Base-by-base conservation (phyloP, 2,797 vertebrate genomes). In the Tamandua tetradactyla region DNA sequence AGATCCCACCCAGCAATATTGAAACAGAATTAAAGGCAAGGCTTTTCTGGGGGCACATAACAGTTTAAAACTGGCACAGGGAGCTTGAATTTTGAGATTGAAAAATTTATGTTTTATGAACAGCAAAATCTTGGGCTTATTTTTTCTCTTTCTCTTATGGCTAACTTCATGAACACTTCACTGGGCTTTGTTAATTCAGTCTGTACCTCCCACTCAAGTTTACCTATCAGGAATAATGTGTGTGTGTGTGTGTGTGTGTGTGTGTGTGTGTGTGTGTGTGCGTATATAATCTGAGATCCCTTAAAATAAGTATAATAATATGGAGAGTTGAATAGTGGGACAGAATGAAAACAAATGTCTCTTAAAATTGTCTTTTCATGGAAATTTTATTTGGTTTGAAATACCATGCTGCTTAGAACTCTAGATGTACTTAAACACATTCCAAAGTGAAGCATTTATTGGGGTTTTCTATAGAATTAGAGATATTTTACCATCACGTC, bases 321-420 rank as follows among this genome's bases (percentile, higher is more conserved):
- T 42, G n/a, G 61, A 81, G 52, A 91, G 23, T 52, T 61, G 27
- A 75, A 35, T 72, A 59, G 47, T 57, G 23, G 75, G 47, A 57
- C 15, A 81, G 7, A 5, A 32, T 80, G 68, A 91, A 91, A 68
- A 49, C 35, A 49, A n/a, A 18, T 49, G 9, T 49, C 25, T 37
- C 17, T 85, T 47, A 71, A 94, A 78, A 47, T 61, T 75, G 30
- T 92, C 52, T 87, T 76, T 71, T 82, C 32, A 27, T 71, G 35
- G 44, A 83, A 71, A 37, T 12, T 61, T 72, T 52, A 85, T 64
- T 66, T 94, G 55, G 32, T 85, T 85, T 74, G n/a, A 91, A 85
- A 75, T 95, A 76, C 7, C 49, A 7, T 83, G 4, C 7, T 35
- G 18, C 40, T 87, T 83, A 55, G 30, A 32, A 69, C 11, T 35